Percentiles rank a stretch among this genome's conserved stretches.
These are phyloP conservation scores for Pelagia noctiluca DNA, from an alignment of 30 jellyfish, hydroid and myxozoan species.

Conservation along the genomic window DNA sequence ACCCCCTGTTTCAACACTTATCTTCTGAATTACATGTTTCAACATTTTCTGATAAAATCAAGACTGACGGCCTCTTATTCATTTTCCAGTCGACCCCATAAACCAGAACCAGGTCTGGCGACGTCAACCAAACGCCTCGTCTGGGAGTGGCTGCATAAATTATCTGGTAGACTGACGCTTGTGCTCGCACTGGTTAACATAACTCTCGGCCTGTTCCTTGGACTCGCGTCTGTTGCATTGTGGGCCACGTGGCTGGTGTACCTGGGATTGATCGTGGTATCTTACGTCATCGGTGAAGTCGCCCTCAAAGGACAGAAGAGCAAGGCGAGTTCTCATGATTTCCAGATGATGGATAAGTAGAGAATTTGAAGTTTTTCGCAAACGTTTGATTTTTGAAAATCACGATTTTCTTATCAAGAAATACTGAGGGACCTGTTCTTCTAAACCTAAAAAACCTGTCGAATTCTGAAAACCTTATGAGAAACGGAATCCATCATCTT, in stretches of 20 bases:
- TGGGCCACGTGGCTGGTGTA: slow-evolving; percentile 35
- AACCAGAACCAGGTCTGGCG: neutral
- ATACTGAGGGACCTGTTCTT: too few relatives aligned
- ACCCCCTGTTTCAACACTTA: too few relatives aligned
- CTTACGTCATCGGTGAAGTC: slow-evolving; percentile 22
- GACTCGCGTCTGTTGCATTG: slow-evolving; percentile 19
- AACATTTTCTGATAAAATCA: too few relatives aligned
- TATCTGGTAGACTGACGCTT: slow-evolving; percentile 19
- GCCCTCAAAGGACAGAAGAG: neutral
- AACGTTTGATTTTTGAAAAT: too few relatives aligned
- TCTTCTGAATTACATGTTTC: too few relatives aligned
- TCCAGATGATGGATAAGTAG: neutral
- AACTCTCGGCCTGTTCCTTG: slow-evolving; percentile 39
- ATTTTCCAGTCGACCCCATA: slow-evolving; percentile 50
- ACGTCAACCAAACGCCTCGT: slow-evolving; percentile 12
- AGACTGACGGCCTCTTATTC: too few relatives aligned
- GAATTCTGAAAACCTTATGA: too few relatives aligned
- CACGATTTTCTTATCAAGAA: too few relatives aligned
- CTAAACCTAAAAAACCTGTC: too few relatives aligned
- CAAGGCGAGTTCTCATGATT: neutral
- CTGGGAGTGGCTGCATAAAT: slow-evolving; percentile 36
- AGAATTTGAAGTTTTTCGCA: too few relatives aligned
- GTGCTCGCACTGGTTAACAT: slow-evolving; percentile 33
- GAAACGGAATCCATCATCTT: too few relatives aligned
- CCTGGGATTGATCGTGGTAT: slow-evolving; percentile 26